Conservation (phyloP, 2,888 invertebrate genomes). For the Nomada ruficornis region DNA sequence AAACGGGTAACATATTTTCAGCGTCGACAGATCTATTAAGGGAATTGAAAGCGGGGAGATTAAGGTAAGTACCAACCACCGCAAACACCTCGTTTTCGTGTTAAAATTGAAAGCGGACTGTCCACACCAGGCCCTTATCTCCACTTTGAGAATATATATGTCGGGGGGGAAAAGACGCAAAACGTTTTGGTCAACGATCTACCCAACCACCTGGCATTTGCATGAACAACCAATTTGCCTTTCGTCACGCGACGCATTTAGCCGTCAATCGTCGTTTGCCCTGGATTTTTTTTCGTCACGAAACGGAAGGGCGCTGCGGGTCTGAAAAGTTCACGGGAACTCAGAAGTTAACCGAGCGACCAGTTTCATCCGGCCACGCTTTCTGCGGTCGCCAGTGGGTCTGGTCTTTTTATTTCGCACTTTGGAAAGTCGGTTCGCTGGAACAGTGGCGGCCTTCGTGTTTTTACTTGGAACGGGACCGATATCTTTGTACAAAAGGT, state of each 20-base stretch:
- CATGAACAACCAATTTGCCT: conserved; percentile 56
- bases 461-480: conserved; percentile 34
- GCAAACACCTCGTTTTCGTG: conserved; percentile 21
- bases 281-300: conserved; percentile 11
- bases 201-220: conserved; percentile 39
- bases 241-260: conserved; percentile 60
- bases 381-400: conserved; percentile 75
- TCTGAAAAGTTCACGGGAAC: conserved; percentile 13
- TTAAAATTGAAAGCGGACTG: conserved; percentile 32
- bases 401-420: conserved; percentile 35
- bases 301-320: background rate
- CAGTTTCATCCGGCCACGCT: conserved; percentile 81
- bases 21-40: background rate
- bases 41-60: background rate
- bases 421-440: conserved; percentile 59
- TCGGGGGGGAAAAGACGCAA: background rate
- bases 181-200: conserved; percentile 15
- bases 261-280: conserved; percentile 29
- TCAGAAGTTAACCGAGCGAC: conserved; percentile 73
- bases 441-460: conserved; percentile 53
- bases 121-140: conserved; percentile 26
- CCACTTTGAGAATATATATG: conserved; percentile 5
- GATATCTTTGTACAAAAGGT: conserved; percentile 28
- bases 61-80: background rate
- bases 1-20: too few species aligned